Percentiles rank a stretch among this genome's conserved stretches.
These are phyloP conservation scores for Heliopora coerulea DNA, from an alignment of 92 coral and sea anemone species.

Conservation along the genomic window DNA sequence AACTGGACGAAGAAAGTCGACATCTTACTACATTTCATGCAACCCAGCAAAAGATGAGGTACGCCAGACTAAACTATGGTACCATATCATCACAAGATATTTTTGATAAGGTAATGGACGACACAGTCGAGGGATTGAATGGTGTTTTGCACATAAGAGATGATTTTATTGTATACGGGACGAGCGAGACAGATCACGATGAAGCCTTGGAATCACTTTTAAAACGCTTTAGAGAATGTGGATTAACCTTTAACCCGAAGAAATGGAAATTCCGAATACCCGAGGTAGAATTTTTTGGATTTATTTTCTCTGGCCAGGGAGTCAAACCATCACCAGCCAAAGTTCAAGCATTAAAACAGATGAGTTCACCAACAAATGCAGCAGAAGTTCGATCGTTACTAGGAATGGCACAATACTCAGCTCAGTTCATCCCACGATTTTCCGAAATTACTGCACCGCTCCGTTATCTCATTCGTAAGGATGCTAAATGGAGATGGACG, in stretches of 20 bases:
- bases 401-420: constrained; percentile 57
- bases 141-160: constrained; percentile 24
- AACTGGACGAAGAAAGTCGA: constrained; percentile 32
- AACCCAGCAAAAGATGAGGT: constrained; percentile 24
- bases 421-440: constrained; percentile 42
- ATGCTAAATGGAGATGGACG: constrained; percentile 7
- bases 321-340: background rate
- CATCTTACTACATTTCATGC: constrained; percentile 23
- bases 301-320: background rate
- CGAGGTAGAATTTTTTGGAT: constrained; percentile 7
- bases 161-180: constrained; percentile 27
- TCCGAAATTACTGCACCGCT: constrained; percentile 43
- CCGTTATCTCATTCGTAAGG: constrained; percentile 32
- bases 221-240: constrained; percentile 21
- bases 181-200: constrained; percentile 7
- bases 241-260: background rate
- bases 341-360: constrained; percentile 13
- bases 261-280: constrained; percentile 1
- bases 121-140: constrained; percentile 4
- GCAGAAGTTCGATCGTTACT: constrained; percentile 28
- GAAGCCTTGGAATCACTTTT: constrained; percentile 5
- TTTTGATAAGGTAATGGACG: constrained; percentile 10
- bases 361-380: constrained; percentile 7
- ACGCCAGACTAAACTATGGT: constrained; percentile 16
- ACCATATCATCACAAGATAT: constrained; percentile 29